These are phyloP conservation scores for Anoura caudifer DNA, from an alignment of 2,113 vertebrate genomes.

Conservation along the genomic window DNA sequence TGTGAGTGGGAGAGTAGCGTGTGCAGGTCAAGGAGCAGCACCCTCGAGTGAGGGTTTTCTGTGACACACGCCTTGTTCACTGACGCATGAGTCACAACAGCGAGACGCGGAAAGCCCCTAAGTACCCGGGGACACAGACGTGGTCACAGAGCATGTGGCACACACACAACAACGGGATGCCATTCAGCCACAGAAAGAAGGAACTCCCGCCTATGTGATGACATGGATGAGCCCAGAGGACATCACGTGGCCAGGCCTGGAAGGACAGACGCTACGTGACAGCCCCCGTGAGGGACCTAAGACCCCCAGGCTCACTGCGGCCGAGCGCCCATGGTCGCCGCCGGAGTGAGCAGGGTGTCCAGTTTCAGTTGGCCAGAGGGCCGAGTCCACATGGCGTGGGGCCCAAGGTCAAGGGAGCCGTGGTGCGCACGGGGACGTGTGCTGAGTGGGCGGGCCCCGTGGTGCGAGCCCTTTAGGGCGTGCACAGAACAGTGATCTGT, in stretches of 20 bases:
- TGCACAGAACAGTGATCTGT: background rate
- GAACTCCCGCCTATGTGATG: background rate
- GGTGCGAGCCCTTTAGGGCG: too few species aligned
- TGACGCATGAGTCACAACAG: background rate
- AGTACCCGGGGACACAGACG: rapidly evolving
- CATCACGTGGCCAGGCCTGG: too few species aligned
- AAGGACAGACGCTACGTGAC: background rate
- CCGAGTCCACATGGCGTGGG: rapidly evolving
- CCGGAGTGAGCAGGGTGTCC: background rate
- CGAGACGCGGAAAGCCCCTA: rapidly evolving
- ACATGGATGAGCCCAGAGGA: too few species aligned
- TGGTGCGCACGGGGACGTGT: rapidly evolving
- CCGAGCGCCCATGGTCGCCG: background rate
- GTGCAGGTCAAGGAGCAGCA: background rate
- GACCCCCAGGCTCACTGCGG: background rate
- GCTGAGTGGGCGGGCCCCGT: too few species aligned
- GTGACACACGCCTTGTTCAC: background rate
- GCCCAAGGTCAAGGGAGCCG: rapidly evolving
- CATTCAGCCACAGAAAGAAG: background rate
- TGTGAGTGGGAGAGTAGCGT: background rate
- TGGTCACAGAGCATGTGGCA: background rate
- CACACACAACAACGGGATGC: too few species aligned
- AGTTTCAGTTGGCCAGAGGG: too few species aligned
- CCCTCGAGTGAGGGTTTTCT: background rate
- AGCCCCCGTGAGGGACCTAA: rapidly evolving